Base-by-base conservation (phyloP, 2,888 invertebrate species). In the Pardosa pseudoannulata region DNA sequence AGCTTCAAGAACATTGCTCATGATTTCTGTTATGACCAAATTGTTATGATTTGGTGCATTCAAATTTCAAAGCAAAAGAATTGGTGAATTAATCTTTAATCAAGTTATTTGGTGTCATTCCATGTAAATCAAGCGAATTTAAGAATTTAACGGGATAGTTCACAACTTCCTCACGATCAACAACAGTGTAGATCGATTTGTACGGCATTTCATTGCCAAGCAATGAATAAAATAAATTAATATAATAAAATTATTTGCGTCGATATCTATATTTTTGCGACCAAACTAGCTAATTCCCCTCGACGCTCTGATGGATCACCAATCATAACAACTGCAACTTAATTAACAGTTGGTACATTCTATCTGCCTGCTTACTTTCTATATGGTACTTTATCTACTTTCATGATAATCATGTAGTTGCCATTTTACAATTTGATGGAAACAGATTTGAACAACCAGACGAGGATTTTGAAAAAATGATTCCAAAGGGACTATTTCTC, bases 31-130 rank as follows among this genome's bases (percentile, higher is more conserved):
- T 89, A 46, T 46, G 16, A 46, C 41, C 41, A 13, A 89, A 79
- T 90, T 90, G 79, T 88, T 88, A 19, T 87, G 78, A 67, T 56
- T 27, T 56, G 86, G 89, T 62, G 73, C 74, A 79, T 86, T 79
- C 9, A 89, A 76, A 71, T 81, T 89, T 62, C 67, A 16, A 0
- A 88, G 56, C 64, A 88, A 28, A 29, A 83, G 88, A 16, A 85
- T 86, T 11, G 82, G 72, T 7, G 50, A 28, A 16, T 82, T 88
- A 68, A 81, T 72, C 62, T 86, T 83, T 13, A 89, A 73, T 6
- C 9, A 28, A 67, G 29, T 64, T 39, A 70, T 81, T 86, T 23
- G 73, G 79, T 62, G 88, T 82, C 50, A 76, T 67, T 86, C 88
- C 88, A 36, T 83, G 75, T 9, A 74, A 31, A 36, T 89, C 72